Evolutionary conservation across 2,888 invertebrate species (phyloP).

Genomic region (Actias luna): DNA sequence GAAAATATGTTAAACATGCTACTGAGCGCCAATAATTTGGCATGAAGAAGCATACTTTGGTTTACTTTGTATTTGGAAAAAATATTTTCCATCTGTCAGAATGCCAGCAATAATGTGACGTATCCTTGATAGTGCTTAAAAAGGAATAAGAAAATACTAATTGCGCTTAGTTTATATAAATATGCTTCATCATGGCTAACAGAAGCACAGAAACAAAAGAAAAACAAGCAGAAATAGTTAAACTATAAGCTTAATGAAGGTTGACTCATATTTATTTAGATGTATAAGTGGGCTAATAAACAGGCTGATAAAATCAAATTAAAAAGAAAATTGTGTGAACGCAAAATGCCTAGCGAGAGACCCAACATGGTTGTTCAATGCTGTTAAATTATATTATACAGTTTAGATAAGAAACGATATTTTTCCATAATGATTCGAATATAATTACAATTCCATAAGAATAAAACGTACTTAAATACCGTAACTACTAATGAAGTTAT

Average conservation of each 20-base stretch:
- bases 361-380: too few relatives aligned
- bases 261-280: background rate
- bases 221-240: background rate
- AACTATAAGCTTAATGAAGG: background rate
- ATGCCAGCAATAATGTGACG: background rate
- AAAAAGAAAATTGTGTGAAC: background rate
- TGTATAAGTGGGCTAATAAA: background rate
- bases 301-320: background rate
- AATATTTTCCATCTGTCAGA: background rate
- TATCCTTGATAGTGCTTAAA: background rate
- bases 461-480: background rate
- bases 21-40: background rate
- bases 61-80: slow-evolving; percentile 6
- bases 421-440: background rate
- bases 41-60: background rate
- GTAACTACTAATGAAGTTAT: background rate
- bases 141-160: background rate
- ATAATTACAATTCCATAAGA: background rate
- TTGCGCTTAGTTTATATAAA: background rate
- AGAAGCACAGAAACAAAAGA: too few relatives aligned
- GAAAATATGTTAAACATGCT: background rate
- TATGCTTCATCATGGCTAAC: background rate
- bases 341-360: too few relatives aligned
- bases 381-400: too few relatives aligned
- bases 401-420: too few relatives aligned